phyloP scores from a whole-genome alignment of 2,113 vertebrate genomes.

The Paradoxurus hermaphroditus region DNA sequence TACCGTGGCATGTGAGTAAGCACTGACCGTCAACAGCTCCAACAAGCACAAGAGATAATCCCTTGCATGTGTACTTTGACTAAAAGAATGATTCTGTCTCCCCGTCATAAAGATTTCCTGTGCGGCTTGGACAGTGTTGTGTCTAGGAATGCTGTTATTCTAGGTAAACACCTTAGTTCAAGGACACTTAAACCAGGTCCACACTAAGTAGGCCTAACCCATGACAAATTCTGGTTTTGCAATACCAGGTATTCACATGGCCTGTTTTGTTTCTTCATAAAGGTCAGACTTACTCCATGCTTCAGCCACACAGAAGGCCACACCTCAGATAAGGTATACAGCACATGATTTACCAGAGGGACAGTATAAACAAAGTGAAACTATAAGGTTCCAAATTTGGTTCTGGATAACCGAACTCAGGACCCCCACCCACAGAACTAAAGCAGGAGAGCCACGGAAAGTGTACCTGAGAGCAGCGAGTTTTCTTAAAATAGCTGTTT shows the following conservation, averaged over 20 bases:
- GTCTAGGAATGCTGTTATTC: constrained; percentile 54
- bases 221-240: constrained; percentile 56
- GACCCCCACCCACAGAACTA: background rate
- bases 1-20: background rate
- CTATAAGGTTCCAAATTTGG: background rate
- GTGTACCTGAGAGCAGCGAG: background rate
- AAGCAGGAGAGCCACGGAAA: background rate
- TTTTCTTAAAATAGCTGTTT: constrained; percentile 12
- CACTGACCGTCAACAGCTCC: background rate
- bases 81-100: constrained; percentile 11
- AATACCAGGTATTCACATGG: constrained; percentile 23
- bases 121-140: constrained; percentile 31
- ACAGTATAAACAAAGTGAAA: constrained; percentile 5
- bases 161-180: constrained; percentile 42
- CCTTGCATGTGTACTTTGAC: constrained; percentile 12
- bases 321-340: constrained; percentile 52
- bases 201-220: constrained; percentile 41
- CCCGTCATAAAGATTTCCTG: constrained; percentile 9
- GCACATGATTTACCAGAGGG: background rate
- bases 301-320: constrained; percentile 40
- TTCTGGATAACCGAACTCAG: constrained; percentile 16
- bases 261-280: constrained; percentile 30
- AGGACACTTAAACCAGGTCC: constrained; percentile 33
- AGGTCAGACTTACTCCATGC: constrained; percentile 8
- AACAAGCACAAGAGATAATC: background rate